These are phyloP conservation scores for Anguilla pacifica DNA, from an alignment of 2,797 vertebrate species.

Conservation along the genomic window DNA sequence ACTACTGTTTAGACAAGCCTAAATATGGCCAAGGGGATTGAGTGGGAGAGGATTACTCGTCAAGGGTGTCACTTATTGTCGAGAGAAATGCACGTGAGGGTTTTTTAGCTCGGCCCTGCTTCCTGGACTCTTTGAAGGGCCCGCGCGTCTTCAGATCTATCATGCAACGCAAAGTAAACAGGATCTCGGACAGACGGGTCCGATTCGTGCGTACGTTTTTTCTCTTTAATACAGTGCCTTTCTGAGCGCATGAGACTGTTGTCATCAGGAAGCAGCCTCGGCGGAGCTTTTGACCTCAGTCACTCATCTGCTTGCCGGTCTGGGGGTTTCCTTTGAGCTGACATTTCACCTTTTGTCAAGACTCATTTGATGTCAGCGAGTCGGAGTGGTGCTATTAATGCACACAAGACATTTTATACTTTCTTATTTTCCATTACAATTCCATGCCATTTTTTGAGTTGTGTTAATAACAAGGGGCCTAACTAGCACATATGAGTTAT, in stretches of 20 bases:
- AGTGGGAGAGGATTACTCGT: constrained; percentile 53
- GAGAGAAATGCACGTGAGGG: constrained; percentile 40
- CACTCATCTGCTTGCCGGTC: constrained; percentile 15
- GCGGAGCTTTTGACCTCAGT: constrained; percentile 21
- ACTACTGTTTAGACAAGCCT: constrained; percentile 61
- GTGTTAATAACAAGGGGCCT: neutral
- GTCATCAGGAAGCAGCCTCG: constrained; percentile 29
- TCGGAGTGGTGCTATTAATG: neutral
- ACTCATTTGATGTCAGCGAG: neutral
- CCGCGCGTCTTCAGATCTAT: constrained; percentile 39
- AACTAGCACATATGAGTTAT: neutral
- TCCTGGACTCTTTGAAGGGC: constrained; percentile 39
- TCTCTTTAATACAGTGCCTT: constrained; percentile 29
- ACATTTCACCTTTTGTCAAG: constrained; percentile 25
- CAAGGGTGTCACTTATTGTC: constrained; percentile 51
- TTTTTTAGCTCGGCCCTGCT: constrained; percentile 41
- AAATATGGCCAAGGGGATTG: constrained; percentile 56
- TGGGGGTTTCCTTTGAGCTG: constrained; percentile 27
- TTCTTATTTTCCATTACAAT: neutral
- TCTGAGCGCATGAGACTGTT: constrained; percentile 41
- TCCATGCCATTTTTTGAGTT: neutral
- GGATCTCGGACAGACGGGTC: constrained; percentile 47
- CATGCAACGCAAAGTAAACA: constrained; percentile 55
- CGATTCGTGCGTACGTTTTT: constrained; percentile 36
- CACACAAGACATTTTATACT: neutral